phyloP scores from a whole-genome alignment of 2,113 vertebrate species.

The Hepsetus odoe region DNA sequence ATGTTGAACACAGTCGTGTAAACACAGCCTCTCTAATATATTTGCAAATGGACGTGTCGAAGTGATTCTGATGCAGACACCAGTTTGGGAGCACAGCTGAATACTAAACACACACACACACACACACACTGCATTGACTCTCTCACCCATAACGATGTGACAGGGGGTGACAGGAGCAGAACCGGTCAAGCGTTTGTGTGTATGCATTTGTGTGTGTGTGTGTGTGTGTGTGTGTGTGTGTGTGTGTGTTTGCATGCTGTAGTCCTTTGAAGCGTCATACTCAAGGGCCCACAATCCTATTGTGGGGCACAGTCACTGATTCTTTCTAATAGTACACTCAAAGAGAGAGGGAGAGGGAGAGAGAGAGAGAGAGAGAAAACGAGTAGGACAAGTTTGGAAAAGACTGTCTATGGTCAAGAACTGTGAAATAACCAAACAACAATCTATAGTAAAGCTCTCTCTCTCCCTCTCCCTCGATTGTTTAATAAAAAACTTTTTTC shows the following conservation, averaged over 20 bases:
- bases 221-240: conserved; percentile 6
- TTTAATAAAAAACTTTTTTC: no score
- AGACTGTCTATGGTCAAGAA: conserved; percentile 12
- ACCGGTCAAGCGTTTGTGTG: conserved; percentile 1
- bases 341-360: neutral
- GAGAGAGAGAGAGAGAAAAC: neutral
- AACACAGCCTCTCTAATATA: conserved; percentile 31
- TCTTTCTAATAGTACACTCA: neutral
- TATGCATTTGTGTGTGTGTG: neutral
- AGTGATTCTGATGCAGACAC: conserved; percentile 5
- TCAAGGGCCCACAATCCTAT: conserved; percentile 13
- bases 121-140: neutral
- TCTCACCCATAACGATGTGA: neutral
- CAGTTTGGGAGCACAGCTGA: conserved; percentile 14
- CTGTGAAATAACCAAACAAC: conserved; percentile 33
- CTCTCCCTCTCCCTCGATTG: neutral
- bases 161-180: neutral
- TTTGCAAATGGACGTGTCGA: conserved; percentile 46
- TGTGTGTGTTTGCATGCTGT: neutral
- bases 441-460: neutral
- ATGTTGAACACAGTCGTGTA: conserved; percentile 8
- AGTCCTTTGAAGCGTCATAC: neutral
- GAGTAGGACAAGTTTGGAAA: no score
- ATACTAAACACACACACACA: conserved; percentile 38
- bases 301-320: neutral